Conservation (phyloP, 2,888 invertebrate genomes). For the Yponomeuta plumbellus region DNA sequence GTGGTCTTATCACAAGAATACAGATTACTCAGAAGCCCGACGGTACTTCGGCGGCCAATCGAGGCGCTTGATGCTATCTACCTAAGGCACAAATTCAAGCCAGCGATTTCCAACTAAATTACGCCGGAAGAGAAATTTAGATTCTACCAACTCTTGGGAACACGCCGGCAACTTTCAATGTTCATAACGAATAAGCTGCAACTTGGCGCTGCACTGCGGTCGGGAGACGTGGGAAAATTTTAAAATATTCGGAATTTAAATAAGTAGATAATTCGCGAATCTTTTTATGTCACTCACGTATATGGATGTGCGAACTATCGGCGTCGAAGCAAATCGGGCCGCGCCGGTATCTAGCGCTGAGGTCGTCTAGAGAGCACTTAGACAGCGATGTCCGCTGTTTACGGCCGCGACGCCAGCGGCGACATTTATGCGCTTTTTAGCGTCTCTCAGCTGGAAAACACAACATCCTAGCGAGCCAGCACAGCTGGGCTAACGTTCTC, state of each 20-base stretch:
- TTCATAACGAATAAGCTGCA: conserved; percentile 16
- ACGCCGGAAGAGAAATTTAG: conserved; percentile 21
- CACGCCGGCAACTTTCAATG: conserved; percentile 19
- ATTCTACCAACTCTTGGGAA: conserved; percentile 23
- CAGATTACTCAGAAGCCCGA: not conserved
- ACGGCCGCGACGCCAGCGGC: conserved; percentile 25
- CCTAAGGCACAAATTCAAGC: not conserved
- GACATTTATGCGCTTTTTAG: conserved; percentile 69
- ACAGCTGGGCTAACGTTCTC: conserved; percentile 33
- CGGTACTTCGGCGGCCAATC: not conserved
- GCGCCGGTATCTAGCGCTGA: not conserved
- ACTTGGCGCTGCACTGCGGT: conserved; percentile 9
- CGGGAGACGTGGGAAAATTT: conserved; percentile 12
- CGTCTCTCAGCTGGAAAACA: conserved; percentile 52
- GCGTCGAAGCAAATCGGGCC: not conserved
- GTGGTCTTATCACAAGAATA: not conserved
- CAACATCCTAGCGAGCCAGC: conserved; percentile 38
- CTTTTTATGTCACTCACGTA: conserved; percentile 13
- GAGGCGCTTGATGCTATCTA: conserved; percentile 4
- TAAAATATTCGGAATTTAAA: conserved; percentile 10
- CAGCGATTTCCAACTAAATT: conserved; percentile 18
- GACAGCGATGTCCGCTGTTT: conserved; percentile 43
- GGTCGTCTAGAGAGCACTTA: conserved; percentile 51
- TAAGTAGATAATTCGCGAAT: conserved; percentile 9
- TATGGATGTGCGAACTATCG: conserved; percentile 10